Conservation (phyloP, 2,888 invertebrate species). For the Euproctis similis region DNA sequence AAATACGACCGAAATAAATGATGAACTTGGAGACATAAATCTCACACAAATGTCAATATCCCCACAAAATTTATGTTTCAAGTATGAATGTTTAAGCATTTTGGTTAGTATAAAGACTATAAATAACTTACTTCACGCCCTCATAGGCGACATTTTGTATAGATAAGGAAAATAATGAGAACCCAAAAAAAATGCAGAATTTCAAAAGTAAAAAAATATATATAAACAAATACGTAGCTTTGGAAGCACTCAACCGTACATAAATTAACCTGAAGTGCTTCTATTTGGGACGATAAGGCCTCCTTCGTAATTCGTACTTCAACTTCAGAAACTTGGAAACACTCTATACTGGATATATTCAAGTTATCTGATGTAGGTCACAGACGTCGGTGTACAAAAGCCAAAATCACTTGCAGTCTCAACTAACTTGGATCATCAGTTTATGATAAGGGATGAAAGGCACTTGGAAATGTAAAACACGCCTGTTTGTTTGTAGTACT, state of each 20-base stretch:
- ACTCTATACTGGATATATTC: constrained; percentile 48
- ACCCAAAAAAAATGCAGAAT: constrained; percentile 33
- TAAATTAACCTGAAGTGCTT: constrained; percentile 66
- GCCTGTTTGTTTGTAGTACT: too few species aligned
- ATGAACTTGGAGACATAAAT: constrained; percentile 19
- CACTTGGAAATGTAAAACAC: too few species aligned
- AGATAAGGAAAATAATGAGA: constrained; percentile 39
- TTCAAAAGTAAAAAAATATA: constrained; percentile 22
- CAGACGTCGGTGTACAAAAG: constrained; percentile 41
- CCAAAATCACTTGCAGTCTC: constrained; percentile 53
- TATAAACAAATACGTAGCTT: constrained; percentile 25
- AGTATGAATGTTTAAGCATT: constrained; percentile 24
- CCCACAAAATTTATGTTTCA: constrained; percentile 26
- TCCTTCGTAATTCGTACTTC: constrained; percentile 25
- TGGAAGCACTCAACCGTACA: constrained; percentile 31
- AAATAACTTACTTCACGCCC: constrained; percentile 29
- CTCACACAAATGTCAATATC: constrained; percentile 28
- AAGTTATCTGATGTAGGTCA: constrained; percentile 64
- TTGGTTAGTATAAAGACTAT: constrained; percentile 20
- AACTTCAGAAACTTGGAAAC: constrained; percentile 44
- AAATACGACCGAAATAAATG: constrained; percentile 6
- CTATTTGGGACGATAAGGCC: constrained; percentile 55
- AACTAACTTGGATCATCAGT: constrained; percentile 42
- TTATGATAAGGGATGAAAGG: constrained; percentile 37
- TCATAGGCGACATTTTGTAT: constrained; percentile 25